These are phyloP conservation scores for Lucifuga dentata DNA, from an alignment of 2,113 vertebrate genomes.

Conservation along the genomic window DNA sequence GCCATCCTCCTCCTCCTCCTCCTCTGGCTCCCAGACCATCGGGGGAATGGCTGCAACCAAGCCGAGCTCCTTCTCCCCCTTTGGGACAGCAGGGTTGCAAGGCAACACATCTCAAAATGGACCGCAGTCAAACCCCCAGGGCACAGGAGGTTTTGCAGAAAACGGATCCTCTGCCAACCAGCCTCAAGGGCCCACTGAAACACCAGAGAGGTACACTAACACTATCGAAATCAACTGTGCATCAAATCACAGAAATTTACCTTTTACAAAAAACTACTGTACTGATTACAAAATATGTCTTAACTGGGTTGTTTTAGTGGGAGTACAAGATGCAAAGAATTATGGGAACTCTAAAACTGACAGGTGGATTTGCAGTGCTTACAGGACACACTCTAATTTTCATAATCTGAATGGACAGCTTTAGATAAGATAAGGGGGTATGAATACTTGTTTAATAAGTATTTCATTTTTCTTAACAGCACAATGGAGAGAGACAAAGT, in stretches of 20 bases:
- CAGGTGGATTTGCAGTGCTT: too few relatives aligned
- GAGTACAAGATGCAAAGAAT: too few relatives aligned
- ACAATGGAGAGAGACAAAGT: constrained; percentile 98
- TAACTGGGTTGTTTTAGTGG: too few relatives aligned
- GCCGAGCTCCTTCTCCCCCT: constrained; percentile 88
- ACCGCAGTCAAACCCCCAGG: constrained; percentile 76
- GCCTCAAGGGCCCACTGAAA: constrained; percentile 85
- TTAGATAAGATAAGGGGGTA: not conserved
- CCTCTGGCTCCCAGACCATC: constrained; percentile 84
- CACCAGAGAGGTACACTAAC: constrained; percentile 89
- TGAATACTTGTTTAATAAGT: not conserved
- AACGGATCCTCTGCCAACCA: constrained; percentile 76
- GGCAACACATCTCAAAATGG: constrained; percentile 80
- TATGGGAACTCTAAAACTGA: too few relatives aligned
- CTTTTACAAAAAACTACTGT: too few relatives aligned
- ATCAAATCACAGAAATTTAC: too few relatives aligned
- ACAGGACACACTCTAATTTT: too few relatives aligned
- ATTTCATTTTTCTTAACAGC: constrained; percentile 76
- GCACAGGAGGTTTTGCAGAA: constrained; percentile 78
- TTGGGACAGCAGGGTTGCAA: constrained; percentile 84
- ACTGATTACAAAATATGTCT: too few relatives aligned
- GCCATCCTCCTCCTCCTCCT: constrained; percentile 83
- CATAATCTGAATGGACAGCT: too few relatives aligned
- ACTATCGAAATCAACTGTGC: too few relatives aligned
- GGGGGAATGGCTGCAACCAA: constrained; percentile 85